Base-by-base conservation (phyloP, 2,888 invertebrate species). In the Rhamnusium bicolor region DNA sequence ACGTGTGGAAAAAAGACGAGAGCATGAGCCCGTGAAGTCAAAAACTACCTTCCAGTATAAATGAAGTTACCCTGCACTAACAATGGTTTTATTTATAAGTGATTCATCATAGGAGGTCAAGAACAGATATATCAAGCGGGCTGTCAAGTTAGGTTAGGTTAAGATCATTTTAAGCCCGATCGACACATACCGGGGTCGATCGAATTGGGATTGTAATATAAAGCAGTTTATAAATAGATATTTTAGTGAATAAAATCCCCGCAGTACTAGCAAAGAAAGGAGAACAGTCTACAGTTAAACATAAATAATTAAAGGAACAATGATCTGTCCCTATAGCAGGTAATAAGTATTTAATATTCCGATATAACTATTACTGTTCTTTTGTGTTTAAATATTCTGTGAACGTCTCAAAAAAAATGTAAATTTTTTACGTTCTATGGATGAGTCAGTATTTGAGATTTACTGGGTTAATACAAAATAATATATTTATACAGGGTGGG, bases 81-180 rank as follows among this genome's bases (percentile, higher is more conserved):
- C 83, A 83, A 83, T 83, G 78, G 82, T 72, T 79, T 79, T 81
- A 81, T 81, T 82, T 79, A 82, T 81, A 80, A 81, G 79, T 81
- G 82, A 83, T 83, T 82, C 83, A 83, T 83, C 82, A 82, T 80
- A 77, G 75, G 77, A 77, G 79, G 79, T 77, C 72, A 72, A 75
- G 78, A 79, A 78, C 75, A 81, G 79, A 82, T 83, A 79, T 81
- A 83, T 83, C 81, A 82, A 81, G 79, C 76, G 70, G 69, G 77
- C 81, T 81, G 82, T 81, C 83, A 79, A 74, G 78, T 79, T 77
- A 77, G 75, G 79, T 83, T 82, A 81, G 80, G 78, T 79, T 80
- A 80, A 81, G 81, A 66, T 74, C 65, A 73, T 75, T 71, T 77
- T 71, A 66, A 75, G 69, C 46, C 75, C 72, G 68, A 68, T 77